These are phyloP conservation scores for Dynastes hyllus DNA, from an alignment of 2,888 invertebrate species.

Conservation along the genomic window DNA sequence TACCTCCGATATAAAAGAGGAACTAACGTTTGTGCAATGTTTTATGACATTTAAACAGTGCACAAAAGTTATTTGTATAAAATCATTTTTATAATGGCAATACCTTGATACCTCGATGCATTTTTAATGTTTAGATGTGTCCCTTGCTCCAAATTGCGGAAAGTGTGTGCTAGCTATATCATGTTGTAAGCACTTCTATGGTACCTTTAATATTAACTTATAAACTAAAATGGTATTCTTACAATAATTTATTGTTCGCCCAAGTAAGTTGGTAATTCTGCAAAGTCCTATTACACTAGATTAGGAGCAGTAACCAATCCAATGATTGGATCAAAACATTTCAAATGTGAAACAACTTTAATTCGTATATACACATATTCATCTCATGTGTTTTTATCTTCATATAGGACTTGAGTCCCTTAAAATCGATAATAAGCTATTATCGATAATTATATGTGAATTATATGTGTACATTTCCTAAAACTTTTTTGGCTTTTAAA, in stretches of 20 bases:
- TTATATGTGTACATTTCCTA: not conserved
- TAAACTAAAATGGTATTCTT: slow-evolving; percentile 18
- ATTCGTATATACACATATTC: no score
- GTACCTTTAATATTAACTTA: slow-evolving; percentile 2
- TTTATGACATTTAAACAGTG: not conserved
- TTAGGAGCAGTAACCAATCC: not conserved
- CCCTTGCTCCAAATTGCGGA: slow-evolving; percentile 11
- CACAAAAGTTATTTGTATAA: slow-evolving; percentile 16
- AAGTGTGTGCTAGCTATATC: slow-evolving; percentile 20
- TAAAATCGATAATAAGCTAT: slow-evolving; percentile 1
- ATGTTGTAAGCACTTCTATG: slow-evolving; percentile 9
- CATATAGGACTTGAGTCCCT: not conserved
- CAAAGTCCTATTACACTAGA: not conserved
- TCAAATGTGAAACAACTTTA: no score
- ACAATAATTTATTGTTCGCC: slow-evolving; percentile 28
- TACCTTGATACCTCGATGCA: slow-evolving; percentile 22
- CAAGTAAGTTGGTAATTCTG: slow-evolving; percentile 19
- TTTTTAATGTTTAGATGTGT: slow-evolving; percentile 15
- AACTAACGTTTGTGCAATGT: slow-evolving; percentile 3
- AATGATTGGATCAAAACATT: no score
- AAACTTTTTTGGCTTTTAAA: not conserved
- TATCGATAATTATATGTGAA: not conserved
- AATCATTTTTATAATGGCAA: slow-evolving; percentile 20
- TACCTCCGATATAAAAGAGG: not conserved
- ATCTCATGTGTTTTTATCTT: not conserved